phyloP scores from a whole-genome alignment of 2,888 invertebrate genomes.

The Magallana nippona region DNA sequence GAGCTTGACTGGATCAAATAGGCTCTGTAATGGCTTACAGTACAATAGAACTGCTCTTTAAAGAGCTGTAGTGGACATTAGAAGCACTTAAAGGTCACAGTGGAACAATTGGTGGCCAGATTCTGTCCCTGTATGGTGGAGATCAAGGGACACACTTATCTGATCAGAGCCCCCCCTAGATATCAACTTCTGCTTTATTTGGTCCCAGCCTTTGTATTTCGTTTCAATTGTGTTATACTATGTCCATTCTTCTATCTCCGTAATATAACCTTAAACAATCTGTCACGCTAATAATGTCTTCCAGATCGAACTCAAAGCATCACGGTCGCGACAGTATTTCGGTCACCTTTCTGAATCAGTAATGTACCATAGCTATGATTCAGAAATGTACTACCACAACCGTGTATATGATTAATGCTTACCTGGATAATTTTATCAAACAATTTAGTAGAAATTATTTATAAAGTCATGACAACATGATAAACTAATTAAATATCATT shows the following conservation, averaged over 20 bases:
- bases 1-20: background rate
- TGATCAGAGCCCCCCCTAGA: background rate
- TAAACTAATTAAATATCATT: no score
- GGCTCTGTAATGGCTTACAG: background rate
- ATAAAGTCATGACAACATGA: no score
- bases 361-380: no score
- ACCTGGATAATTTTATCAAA: no score
- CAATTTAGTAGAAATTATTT: no score
- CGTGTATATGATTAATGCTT: no score
- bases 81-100: background rate
- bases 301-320: background rate
- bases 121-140: background rate
- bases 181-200: background rate
- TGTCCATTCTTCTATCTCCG: background rate
- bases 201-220: background rate
- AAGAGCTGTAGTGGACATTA: background rate
- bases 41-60: background rate
- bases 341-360: no score
- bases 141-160: background rate
- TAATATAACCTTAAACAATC: background rate
- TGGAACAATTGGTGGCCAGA: constrained; percentile 14
- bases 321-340: no score
- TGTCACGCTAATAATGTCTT: background rate
- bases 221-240: background rate
- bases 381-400: no score